Evolutionary conservation across 2,797 vertebrate species (phyloP).

Genomic region (Hydrophis major): DNA sequence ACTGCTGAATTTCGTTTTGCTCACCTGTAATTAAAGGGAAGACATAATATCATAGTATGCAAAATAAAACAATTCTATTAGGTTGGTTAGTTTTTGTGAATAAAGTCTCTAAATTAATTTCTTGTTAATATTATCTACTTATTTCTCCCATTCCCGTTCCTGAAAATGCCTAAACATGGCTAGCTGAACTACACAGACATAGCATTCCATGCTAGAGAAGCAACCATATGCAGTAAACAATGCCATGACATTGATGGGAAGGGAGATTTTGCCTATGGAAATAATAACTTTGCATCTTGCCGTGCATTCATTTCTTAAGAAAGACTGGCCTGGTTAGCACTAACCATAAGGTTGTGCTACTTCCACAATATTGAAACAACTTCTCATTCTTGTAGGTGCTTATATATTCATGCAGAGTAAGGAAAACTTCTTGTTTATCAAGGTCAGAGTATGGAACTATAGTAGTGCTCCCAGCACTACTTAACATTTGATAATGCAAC

Average conservation of each 20-base stretch:
- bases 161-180: neutral
- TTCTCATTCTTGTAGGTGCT: neutral
- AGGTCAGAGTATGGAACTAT: neutral
- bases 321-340: neutral
- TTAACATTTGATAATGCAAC: neutral
- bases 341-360: neutral
- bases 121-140: neutral
- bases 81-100: neutral
- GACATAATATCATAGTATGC: neutral
- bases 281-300: neutral
- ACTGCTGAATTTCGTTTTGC: too few species aligned
- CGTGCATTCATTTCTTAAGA: neutral
- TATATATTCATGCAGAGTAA: neutral
- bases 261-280: neutral
- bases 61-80: neutral
- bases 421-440: neutral
- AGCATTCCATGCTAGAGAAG: neutral
- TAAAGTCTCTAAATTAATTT: neutral
- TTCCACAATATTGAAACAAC: neutral
- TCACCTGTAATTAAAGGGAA: too few species aligned
- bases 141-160: neutral
- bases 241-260: neutral
- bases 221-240: neutral
- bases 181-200: neutral
- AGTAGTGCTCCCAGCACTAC: neutral